Evolutionary conservation across 2,888 invertebrate species (phyloP).

Genomic region (Eurois occulta): DNA sequence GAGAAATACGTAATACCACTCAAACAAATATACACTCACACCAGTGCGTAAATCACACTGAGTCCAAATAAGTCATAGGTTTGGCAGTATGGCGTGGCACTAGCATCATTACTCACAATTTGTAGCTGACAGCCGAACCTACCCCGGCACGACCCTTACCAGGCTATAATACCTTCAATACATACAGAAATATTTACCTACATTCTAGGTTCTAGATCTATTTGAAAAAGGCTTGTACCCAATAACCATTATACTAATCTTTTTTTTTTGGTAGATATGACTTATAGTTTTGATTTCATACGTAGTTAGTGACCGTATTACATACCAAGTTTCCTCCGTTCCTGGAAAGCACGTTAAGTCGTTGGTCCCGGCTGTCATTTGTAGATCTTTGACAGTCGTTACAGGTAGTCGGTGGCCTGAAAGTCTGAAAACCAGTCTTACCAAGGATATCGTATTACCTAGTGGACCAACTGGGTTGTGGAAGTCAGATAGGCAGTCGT

Average conservation of each 20-base stretch:
- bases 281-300: background rate
- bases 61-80: constrained; percentile 45
- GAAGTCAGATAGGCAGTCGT: too few species aligned
- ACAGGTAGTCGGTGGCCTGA: too few species aligned
- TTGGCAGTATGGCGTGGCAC: constrained; percentile 9
- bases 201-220: background rate
- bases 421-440: too few species aligned
- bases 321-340: too few species aligned
- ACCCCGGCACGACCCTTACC: background rate
- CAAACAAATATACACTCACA: too few species aligned
- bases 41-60: constrained; percentile 3
- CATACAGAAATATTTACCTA: background rate
- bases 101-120: constrained; percentile 56
- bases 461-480: too few species aligned
- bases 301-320: background rate
- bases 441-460: too few species aligned
- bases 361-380: too few species aligned
- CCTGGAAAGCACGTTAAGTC: too few species aligned
- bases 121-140: constrained; percentile 27
- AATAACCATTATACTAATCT: background rate
- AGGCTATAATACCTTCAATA: background rate
- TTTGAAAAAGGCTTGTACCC: background rate
- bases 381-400: too few species aligned
- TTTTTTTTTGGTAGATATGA: background rate
- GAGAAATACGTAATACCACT: background rate